A percentile compares a stretch with the other conserved stretches of the same genome.
Conservation (phyloP, 2,797 vertebrate genomes). For the Etheostoma perlongum region DNA sequence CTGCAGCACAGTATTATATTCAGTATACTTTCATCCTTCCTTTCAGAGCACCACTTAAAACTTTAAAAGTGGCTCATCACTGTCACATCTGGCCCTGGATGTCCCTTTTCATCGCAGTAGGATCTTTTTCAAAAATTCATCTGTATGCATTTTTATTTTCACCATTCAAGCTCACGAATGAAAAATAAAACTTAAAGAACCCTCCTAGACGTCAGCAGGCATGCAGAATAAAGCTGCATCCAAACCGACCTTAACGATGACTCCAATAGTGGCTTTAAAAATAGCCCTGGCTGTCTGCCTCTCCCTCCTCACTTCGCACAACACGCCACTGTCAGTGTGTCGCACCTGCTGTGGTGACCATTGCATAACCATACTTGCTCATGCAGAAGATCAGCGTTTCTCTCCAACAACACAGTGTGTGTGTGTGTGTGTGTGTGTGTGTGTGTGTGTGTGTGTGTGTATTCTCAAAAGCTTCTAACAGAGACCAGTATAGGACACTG, state of each 20-base stretch:
- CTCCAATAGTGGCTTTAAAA: slow-evolving; percentile 72
- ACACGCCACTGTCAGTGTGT: slow-evolving; percentile 63
- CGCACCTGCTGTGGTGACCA: slow-evolving; percentile 71
- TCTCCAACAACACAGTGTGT: slow-evolving; percentile 34
- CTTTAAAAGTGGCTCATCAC: slow-evolving; percentile 23
- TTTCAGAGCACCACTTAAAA: slow-evolving; percentile 37
- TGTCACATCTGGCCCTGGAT: slow-evolving; percentile 3
- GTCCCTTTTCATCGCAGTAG: slow-evolving; percentile 21
- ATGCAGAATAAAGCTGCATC: slow-evolving; percentile 42
- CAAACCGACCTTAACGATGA: slow-evolving; percentile 50
- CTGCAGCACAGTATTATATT: slow-evolving; percentile 31
- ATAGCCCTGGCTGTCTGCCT: slow-evolving; percentile 75
- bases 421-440: slow-evolving; percentile 16
- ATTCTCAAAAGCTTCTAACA: slow-evolving; percentile 13
- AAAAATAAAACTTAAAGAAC: slow-evolving; percentile 35
- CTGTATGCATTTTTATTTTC: slow-evolving; percentile 40
- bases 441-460: neutral
- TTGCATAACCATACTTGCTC: slow-evolving; percentile 69
- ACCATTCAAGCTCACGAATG: neutral
- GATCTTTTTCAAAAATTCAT: slow-evolving; percentile 57
- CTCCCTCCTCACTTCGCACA: slow-evolving; percentile 64
- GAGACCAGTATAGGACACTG: slow-evolving; percentile 52
- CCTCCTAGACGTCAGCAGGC: slow-evolving; percentile 37
- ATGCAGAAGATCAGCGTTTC: slow-evolving; percentile 62
- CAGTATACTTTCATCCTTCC: slow-evolving; percentile 16